Evolutionary conservation across 2,888 invertebrate genomes (phyloP).

Genomic region (Sesia bembeciformis): DNA sequence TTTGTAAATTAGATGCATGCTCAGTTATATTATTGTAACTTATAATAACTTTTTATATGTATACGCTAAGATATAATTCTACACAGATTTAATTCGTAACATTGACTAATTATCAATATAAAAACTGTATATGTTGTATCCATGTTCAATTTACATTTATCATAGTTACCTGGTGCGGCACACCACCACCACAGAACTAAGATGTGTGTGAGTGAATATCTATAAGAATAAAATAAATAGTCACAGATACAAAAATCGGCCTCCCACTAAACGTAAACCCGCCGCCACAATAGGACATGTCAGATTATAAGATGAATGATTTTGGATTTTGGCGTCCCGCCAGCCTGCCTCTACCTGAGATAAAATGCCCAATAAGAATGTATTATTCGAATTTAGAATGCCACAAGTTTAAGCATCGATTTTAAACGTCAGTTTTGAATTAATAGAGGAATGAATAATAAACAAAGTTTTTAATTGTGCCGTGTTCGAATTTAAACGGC

Average conservation of each 20-base stretch:
- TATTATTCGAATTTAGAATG: slow-evolving; percentile 11
- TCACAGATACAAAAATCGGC: slow-evolving; percentile 19
- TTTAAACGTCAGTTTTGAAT: slow-evolving; percentile 7
- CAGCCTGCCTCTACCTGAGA: slow-evolving; percentile 42
- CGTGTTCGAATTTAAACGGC: slow-evolving; percentile 36
- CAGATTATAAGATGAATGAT: slow-evolving; percentile 73
- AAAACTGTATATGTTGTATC: no score
- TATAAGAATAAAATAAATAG: slow-evolving; percentile 27
- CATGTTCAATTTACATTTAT: no score
- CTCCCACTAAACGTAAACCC: slow-evolving; percentile 33
- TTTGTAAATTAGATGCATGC: no score
- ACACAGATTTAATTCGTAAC: no score
- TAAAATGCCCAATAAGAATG: slow-evolving; percentile 29
- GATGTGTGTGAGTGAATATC: background rate
- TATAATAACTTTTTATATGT: no score
- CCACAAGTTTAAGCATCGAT: background rate
- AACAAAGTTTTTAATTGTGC: slow-evolving; percentile 47
- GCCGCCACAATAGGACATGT: slow-evolving; percentile 60
- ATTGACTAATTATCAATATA: no score
- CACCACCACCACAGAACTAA: no score
- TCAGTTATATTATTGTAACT: no score
- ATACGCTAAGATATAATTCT: no score
- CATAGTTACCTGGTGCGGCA: no score
- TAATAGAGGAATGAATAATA: slow-evolving; percentile 2
- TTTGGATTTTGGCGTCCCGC: slow-evolving; percentile 45